Evolutionary conservation across 1,140 invertebrate species (phyloP).

Genomic region (Cylas formicarius): DNA sequence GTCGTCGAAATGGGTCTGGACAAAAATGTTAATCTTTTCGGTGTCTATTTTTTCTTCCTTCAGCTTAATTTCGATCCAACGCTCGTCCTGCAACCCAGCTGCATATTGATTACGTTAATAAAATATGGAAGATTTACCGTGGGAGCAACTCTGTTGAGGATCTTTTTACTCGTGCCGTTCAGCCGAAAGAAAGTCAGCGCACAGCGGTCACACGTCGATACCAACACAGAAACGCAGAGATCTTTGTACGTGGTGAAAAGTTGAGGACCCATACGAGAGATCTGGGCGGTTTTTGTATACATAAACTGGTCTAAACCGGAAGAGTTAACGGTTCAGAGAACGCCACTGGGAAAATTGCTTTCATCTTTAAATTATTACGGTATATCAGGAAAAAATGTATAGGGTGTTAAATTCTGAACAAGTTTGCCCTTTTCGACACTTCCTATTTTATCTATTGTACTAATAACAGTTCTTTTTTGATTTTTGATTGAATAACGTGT

Average conservation of each 20-base stretch:
- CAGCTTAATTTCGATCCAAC: conserved; percentile 27
- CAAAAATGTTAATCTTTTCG: conserved; percentile 26
- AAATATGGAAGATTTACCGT: conserved; percentile 15
- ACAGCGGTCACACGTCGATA: conserved; percentile 25
- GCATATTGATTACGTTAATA: neutral
- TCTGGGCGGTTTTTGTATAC: conserved; percentile 26
- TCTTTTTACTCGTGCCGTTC: conserved; percentile 15
- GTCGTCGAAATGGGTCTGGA: conserved; percentile 25
- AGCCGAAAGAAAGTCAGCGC: conserved; percentile 25
- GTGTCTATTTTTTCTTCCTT: conserved; percentile 27
- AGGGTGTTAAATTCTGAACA: too few relatives aligned
- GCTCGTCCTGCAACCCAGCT: conserved; percentile 19
- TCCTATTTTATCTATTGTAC: too few relatives aligned
- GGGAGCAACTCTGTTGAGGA: conserved; percentile 22
- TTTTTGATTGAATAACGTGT: neutral
- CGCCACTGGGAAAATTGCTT: too few relatives aligned
- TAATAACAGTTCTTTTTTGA: too few relatives aligned
- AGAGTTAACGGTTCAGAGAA: too few relatives aligned
- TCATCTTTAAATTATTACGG: too few relatives aligned
- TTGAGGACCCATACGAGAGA: conserved; percentile 27
- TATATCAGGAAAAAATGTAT: too few relatives aligned
- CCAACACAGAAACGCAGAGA: conserved; percentile 27
- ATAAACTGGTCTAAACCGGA: conserved; percentile 32
- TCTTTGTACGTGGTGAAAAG: conserved; percentile 20
- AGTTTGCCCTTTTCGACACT: too few relatives aligned